Evolutionary conservation across 2,888 invertebrate genomes (phyloP).

Genomic region (Alcis repandata): DNA sequence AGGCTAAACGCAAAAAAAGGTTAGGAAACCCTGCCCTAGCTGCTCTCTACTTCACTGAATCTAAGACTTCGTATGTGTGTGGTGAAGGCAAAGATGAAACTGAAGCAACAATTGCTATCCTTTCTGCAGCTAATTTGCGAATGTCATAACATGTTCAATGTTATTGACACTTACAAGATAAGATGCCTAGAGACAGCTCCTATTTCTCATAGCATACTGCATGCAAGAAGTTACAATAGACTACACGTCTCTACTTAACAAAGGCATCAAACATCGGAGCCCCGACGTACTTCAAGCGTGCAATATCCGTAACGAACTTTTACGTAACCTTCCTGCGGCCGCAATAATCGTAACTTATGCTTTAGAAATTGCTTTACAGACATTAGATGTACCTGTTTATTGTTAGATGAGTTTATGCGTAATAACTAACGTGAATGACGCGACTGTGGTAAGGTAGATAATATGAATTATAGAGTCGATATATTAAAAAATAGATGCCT

Average conservation of each 20-base stretch:
- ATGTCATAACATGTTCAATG: no score
- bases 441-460: neutral
- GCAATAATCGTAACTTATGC: slow-evolving; percentile 39
- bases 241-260: slow-evolving; percentile 9
- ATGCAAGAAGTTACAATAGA: slow-evolving; percentile 11
- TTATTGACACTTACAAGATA: no score
- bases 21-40: no score
- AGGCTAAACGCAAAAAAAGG: no score
- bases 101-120: no score
- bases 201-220: slow-evolving; percentile 8
- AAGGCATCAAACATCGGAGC: slow-evolving; percentile 14
- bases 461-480: neutral
- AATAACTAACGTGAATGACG: neutral
- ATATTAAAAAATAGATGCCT: no score
- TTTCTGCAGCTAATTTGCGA: no score
- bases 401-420: neutral
- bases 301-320: slow-evolving; percentile 50
- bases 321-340: slow-evolving; percentile 47
- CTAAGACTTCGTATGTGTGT: no score
- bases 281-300: slow-evolving; percentile 44
- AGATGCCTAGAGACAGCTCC: neutral
- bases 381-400: slow-evolving; percentile 32
- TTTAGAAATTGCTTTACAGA: slow-evolving; percentile 23
- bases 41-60: no score
- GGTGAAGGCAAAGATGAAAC: no score